Evolutionary conservation across 2,888 invertebrate species (phyloP).

Genomic region (Pyrgus malvae): DNA sequence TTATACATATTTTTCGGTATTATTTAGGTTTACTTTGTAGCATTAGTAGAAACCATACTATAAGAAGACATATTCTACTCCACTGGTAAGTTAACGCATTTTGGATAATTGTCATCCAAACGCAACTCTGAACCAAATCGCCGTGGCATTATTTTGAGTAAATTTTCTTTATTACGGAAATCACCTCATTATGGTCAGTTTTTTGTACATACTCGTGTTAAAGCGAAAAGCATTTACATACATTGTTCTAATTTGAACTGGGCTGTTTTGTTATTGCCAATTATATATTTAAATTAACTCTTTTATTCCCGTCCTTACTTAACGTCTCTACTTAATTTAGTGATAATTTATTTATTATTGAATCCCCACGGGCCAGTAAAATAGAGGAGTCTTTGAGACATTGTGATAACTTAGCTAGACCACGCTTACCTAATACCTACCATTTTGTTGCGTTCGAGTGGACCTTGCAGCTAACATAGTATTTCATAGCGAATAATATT

Average conservation of each 20-base stretch:
- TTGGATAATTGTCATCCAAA: slow-evolving; percentile 46
- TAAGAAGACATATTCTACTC: slow-evolving; percentile 49
- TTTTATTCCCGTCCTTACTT: slow-evolving; percentile 73
- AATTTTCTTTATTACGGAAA: slow-evolving; percentile 45
- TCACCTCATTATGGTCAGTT: slow-evolving; percentile 77
- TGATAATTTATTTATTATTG: slow-evolving; percentile 68
- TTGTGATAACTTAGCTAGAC: slow-evolving; percentile 75
- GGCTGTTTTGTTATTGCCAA: slow-evolving; percentile 62
- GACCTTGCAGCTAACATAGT: slow-evolving; percentile 52
- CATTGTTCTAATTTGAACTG: slow-evolving; percentile 50
- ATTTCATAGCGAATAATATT: slow-evolving; percentile 15
- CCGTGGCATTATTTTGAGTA: slow-evolving; percentile 64
- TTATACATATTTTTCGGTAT: slow-evolving; percentile 33
- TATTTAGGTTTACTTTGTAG: slow-evolving; percentile 29
- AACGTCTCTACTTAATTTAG: slow-evolving; percentile 78
- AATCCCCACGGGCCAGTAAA: slow-evolving; percentile 76
- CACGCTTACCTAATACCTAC: slow-evolving; percentile 41
- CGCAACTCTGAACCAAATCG: slow-evolving; percentile 50
- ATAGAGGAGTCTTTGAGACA: slow-evolving; percentile 75
- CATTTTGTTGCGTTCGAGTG: slow-evolving; percentile 39
- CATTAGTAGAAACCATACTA: slow-evolving; percentile 33
- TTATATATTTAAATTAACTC: slow-evolving; percentile 37
- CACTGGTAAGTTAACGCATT: slow-evolving; percentile 53
- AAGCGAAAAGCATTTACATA: slow-evolving; percentile 67
- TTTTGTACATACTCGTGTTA: slow-evolving; percentile 48